These are phyloP conservation scores for Planiliza haematocheilus DNA, from an alignment of 2,113 vertebrate genomes.

Conservation along the genomic window DNA sequence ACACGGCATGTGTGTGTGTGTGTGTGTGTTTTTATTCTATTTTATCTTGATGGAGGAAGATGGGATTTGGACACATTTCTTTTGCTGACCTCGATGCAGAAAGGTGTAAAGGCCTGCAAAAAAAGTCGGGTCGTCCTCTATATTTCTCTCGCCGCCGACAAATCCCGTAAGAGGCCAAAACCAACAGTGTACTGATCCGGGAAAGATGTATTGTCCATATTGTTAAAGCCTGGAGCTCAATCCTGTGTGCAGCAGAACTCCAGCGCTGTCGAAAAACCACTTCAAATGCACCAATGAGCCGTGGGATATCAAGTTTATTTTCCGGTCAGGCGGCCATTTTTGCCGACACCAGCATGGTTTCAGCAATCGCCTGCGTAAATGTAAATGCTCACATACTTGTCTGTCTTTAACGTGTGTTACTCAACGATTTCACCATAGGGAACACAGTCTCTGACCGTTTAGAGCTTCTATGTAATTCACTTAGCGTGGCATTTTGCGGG, in stretches of 20 bases:
- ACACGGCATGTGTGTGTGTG: background rate
- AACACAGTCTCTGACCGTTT: too few species aligned
- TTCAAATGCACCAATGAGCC: background rate
- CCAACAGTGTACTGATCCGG: background rate
- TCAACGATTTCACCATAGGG: too few species aligned
- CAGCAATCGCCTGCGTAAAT: too few species aligned
- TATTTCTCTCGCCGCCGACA: background rate
- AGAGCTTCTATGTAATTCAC: too few species aligned
- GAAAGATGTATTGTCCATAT: background rate
- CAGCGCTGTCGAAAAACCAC: background rate
- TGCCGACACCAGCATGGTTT: too few species aligned
- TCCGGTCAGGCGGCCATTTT: background rate
- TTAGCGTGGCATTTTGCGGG: too few species aligned
- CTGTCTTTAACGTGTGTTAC: too few species aligned
- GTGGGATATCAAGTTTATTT: background rate
- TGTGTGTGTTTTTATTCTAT: too few species aligned
- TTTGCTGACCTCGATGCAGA: background rate
- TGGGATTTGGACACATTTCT: background rate
- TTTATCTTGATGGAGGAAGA: background rate
- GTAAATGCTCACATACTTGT: background rate
- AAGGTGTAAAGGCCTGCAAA: background rate
- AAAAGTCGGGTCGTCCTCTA: background rate
- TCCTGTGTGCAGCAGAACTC: background rate
- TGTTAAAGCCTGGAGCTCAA: background rate
- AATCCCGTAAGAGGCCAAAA: background rate